Conservation (phyloP, 2,113 vertebrate species). For the Alosa alosa region DNA sequence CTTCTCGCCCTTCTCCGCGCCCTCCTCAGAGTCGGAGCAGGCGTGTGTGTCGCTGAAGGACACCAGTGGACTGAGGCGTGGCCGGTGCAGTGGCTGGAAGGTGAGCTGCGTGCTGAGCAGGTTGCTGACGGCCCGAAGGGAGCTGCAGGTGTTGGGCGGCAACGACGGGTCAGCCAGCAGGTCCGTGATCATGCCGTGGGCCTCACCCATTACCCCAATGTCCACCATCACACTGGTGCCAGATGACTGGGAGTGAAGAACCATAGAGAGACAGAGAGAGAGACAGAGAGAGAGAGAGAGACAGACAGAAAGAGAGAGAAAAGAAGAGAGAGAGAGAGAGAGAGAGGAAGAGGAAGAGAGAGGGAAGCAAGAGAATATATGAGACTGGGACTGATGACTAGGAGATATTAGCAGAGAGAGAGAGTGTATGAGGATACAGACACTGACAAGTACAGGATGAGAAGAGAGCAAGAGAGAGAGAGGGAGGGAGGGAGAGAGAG, state of each 20-base stretch:
- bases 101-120: slow-evolving; percentile 92
- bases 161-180: slow-evolving; percentile 91
- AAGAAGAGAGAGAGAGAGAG: background rate
- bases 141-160: slow-evolving; percentile 90
- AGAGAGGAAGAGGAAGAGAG: background rate
- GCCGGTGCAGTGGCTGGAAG: slow-evolving; percentile 89
- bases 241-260: slow-evolving; percentile 75
- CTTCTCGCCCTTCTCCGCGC: slow-evolving; percentile 86
- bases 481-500: background rate
- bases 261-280: slow-evolving; percentile 20
- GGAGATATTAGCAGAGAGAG: background rate
- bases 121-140: slow-evolving; percentile 90
- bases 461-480: background rate
- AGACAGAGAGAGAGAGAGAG: background rate
- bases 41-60: slow-evolving; percentile 83
- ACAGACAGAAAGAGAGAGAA: slow-evolving; percentile 1
- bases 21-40: slow-evolving; percentile 91
- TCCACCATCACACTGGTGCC: slow-evolving; percentile 95
- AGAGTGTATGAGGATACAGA: background rate
- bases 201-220: slow-evolving; percentile 96
- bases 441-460: background rate
- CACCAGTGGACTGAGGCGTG: slow-evolving; percentile 75
- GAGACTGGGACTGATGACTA: background rate
- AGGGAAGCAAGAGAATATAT: background rate
- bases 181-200: slow-evolving; percentile 93